Conservation (phyloP, 2,888 invertebrate species). For the Acleris emargana region DNA sequence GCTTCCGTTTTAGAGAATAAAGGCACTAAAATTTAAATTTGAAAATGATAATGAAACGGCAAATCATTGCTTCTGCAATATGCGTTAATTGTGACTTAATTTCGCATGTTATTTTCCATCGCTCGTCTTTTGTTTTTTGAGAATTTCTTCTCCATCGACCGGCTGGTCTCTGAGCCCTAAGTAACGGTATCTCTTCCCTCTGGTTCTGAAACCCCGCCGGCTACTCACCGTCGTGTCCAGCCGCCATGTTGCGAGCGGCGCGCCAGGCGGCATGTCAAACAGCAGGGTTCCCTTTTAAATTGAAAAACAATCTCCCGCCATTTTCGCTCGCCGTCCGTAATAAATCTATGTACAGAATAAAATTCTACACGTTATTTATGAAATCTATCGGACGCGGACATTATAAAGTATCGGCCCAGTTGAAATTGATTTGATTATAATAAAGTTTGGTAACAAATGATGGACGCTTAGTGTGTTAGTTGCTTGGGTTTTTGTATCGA, state of each 20-base stretch:
- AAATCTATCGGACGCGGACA: constrained; percentile 74
- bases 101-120: no score
- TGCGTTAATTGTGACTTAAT: no score
- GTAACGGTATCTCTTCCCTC: constrained; percentile 2
- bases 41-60: no score
- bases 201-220: constrained; percentile 38
- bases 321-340: constrained; percentile 82
- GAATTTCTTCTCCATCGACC: no score
- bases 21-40: no score
- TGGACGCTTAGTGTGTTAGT: constrained; percentile 27
- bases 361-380: constrained; percentile 83
- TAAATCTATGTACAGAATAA: constrained; percentile 82
- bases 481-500: constrained; percentile 18
- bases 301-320: constrained; percentile 85
- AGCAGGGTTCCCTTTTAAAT: constrained; percentile 81
- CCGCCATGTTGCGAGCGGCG: constrained; percentile 41
- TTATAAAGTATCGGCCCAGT: constrained; percentile 41
- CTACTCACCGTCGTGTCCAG: constrained; percentile 43
- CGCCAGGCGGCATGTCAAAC: constrained; percentile 76
- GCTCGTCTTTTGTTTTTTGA: no score
- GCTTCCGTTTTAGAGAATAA: no score
- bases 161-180: background rate
- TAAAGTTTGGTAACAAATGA: constrained; percentile 36
- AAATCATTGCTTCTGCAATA: no score
- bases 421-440: constrained; percentile 37